A percentile compares a stretch with the other conserved stretches of the same genome.
Evolutionary conservation across 37 sponge, comb jelly and placozoan genomes (phyloP).

Genomic region (Ephydatia muelleri): DNA sequence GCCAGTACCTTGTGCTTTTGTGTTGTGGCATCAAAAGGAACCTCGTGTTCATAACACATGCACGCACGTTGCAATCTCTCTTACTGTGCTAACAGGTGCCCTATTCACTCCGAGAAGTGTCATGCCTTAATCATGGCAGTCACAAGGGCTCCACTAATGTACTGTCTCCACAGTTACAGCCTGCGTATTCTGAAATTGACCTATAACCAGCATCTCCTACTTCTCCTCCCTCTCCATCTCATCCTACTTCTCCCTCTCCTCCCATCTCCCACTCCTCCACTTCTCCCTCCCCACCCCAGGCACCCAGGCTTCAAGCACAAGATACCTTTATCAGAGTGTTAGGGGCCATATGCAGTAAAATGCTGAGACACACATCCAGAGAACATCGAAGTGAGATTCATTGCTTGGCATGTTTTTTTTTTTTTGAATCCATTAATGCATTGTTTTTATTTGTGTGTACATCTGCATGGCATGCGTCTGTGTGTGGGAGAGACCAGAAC

Average conservation of each 20-base stretch:
- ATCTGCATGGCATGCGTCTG: background rate
- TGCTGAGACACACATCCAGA: constrained; percentile 55
- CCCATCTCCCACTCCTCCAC: background rate
- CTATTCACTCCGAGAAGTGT: too few relatives aligned
- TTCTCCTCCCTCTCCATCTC: too few relatives aligned
- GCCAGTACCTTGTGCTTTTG: background rate
- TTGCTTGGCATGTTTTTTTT: background rate
- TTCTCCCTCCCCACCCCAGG: too few relatives aligned
- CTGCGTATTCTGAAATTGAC: too few relatives aligned
- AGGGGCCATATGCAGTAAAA: constrained; percentile 66
- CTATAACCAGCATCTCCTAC: too few relatives aligned
- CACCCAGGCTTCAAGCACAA: constrained; percentile 73
- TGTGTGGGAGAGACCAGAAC: background rate
- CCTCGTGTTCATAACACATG: background rate
- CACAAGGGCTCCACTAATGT: too few relatives aligned
- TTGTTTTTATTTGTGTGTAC: background rate
- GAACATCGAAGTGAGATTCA: constrained; percentile 70
- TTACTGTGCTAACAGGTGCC: too few relatives aligned
- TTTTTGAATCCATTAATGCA: background rate
- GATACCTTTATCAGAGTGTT: constrained; percentile 58
- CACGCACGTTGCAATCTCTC: background rate
- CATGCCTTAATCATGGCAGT: too few relatives aligned
- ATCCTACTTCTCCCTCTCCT: background rate
- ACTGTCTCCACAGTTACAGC: too few relatives aligned
- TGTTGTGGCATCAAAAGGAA: background rate